These are phyloP conservation scores for Thaumetopoea pityocampa DNA, from an alignment of 1,140 invertebrate genomes.

Conservation along the genomic window DNA sequence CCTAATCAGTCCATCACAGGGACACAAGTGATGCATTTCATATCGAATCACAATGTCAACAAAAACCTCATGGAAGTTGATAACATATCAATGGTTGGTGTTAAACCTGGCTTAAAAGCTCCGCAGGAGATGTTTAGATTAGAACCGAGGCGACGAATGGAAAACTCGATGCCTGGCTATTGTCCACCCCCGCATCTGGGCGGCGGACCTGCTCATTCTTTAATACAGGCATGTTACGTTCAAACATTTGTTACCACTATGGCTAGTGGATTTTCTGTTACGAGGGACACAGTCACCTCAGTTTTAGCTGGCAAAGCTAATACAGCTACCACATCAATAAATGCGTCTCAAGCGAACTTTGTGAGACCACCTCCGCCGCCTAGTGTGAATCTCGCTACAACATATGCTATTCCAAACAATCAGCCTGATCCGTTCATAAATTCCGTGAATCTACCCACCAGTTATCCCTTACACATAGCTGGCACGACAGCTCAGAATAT, in stretches of 20 bases:
- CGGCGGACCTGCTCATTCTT: constrained; percentile 49
- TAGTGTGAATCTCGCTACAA: constrained; percentile 70
- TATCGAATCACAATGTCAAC: constrained; percentile 68
- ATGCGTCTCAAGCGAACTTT: constrained; percentile 76
- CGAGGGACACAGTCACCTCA: constrained; percentile 86
- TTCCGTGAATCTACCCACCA: constrained; percentile 65
- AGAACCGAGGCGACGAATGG: constrained; percentile 42
- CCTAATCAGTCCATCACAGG: constrained; percentile 45
- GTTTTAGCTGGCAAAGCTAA: constrained; percentile 85
- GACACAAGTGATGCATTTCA: constrained; percentile 68
- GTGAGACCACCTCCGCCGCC: constrained; percentile 63
- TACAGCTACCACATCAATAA: constrained; percentile 84
- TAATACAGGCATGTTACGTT: constrained; percentile 60
- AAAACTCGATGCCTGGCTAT: constrained; percentile 67
- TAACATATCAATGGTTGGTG: constrained; percentile 70
- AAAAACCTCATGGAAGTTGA: constrained; percentile 72
- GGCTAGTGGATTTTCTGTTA: constrained; percentile 84
- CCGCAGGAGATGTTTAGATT: constrained; percentile 44
- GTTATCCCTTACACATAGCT: constrained; percentile 70
- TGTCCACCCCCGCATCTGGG: constrained; percentile 66
- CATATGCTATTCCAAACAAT: constrained; percentile 64
- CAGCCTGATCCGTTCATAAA: constrained; percentile 61
- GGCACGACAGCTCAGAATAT: constrained; percentile 71
- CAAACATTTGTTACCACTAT: constrained; percentile 81
- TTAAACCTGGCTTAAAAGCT: constrained; percentile 49